These are phyloP conservation scores for Triplophysa siluroides DNA, from an alignment of 2,113 vertebrate genomes.

Conservation along the genomic window DNA sequence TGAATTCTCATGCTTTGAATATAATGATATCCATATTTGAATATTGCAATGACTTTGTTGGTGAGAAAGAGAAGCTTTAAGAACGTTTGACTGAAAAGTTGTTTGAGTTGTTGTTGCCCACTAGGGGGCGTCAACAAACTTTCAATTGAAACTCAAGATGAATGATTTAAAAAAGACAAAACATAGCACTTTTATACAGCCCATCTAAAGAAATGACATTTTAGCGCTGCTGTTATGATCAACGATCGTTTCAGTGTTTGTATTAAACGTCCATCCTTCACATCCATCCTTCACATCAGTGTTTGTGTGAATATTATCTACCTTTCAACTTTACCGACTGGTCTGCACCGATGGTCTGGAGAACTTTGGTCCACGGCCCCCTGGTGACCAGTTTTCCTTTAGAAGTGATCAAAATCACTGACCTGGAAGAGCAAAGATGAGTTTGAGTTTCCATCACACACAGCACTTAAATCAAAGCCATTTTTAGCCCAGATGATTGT, in stretches of 20 bases:
- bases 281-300: background rate
- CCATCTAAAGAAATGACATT: too few relatives aligned
- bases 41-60: background rate
- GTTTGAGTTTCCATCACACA: background rate
- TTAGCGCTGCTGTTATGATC: background rate
- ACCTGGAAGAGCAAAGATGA: slow-evolving; percentile 68
- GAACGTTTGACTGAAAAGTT: too few relatives aligned
- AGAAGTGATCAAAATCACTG: slow-evolving; percentile 86
- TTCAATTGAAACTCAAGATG: too few relatives aligned
- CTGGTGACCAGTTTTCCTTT: slow-evolving; percentile 83
- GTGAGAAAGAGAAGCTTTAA: too few relatives aligned
- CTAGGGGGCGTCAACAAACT: too few relatives aligned
- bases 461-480: background rate
- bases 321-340: slow-evolving; percentile 83
- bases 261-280: background rate
- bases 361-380: slow-evolving; percentile 85
- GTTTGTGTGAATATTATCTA: slow-evolving; percentile 58
- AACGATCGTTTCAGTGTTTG: background rate
- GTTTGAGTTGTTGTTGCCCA: too few relatives aligned
- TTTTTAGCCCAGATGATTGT: background rate
- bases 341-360: slow-evolving; percentile 83
- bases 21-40: too few relatives aligned
- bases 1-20: too few relatives aligned
- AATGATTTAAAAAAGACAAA: too few relatives aligned
- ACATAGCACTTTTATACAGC: too few relatives aligned